Evolutionary conservation across 1,140 invertebrate species (phyloP), one percentile per base, ranked within the genome.

Genomic region (Frieseomelitta varia): DNA sequence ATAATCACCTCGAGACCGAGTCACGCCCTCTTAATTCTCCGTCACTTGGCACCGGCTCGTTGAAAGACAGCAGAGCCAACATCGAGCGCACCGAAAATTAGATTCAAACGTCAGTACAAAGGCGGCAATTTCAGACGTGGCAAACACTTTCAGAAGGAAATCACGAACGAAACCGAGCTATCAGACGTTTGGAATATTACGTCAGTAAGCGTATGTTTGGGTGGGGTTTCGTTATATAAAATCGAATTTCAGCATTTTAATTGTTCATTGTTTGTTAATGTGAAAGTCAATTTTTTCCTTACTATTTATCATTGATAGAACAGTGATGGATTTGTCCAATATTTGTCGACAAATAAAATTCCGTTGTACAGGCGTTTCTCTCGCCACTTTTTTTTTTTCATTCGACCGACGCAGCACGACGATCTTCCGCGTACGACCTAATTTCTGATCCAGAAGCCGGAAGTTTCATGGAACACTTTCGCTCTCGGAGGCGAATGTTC

Each of bases 381-480:
- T 39, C 34, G 34, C 6, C 39, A 0, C 39, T 47, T 47, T 47
- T 47, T 2, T 24, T 15, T 8, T 30, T 1, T 51, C 17, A 61
- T 51, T 51, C 39, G 0, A 34, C 11, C 6, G n/a, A n/a, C n/a
- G n/a, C 6, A 56, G 56, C 30, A 53, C 53, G 63, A 63, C 56
- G 63, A 79, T 17, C 39, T 65, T 55, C 30, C 8, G 39, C 53
- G 24, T 68, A 15, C 47, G 74, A 73, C 61, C 56, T 58, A 67
- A 79, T 84, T 82, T 81, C 67, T n/a, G 19, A 2, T n/a, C 27
- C 75, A 83, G 39, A 51, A 68, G 47, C 27, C 73, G 58, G 73
- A 88, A 86, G 80, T 88, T 88, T 68, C 67, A 39, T 58, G 53
- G 21, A 55, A 68, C 30, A 61, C 84, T 88, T 88, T 89, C 84